Conservation (phyloP, 2,797 vertebrate species). For the Sylvilagus floridanus region DNA sequence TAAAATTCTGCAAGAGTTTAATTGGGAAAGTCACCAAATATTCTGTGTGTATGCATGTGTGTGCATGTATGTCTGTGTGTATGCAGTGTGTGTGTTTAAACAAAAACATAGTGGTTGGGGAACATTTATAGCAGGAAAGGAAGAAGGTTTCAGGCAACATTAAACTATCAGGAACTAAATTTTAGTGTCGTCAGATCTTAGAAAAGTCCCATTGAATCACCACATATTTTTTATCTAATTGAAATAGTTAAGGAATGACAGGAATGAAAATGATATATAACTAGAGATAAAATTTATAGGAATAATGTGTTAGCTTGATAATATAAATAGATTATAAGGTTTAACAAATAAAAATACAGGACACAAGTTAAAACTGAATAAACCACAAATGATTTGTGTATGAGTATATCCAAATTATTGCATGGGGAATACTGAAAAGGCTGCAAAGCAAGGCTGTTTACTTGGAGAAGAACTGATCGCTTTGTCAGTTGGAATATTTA, state of each 20-base stretch:
- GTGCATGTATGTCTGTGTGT: background rate
- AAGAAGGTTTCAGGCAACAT: background rate
- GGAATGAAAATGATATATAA: slow-evolving; percentile 26
- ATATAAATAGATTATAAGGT: background rate
- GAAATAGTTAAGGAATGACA: background rate
- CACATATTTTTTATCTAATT: slow-evolving; percentile 36
- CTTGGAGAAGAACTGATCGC: slow-evolving; percentile 34
- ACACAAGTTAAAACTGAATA: background rate
- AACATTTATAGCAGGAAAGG: background rate
- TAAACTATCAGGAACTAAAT: background rate
- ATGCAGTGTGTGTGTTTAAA: background rate
- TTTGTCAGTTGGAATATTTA: slow-evolving; percentile 54
- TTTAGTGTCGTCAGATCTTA: slow-evolving; percentile 35
- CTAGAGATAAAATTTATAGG: slow-evolving; percentile 22
- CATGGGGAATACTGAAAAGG: background rate
- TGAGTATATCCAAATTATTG: background rate
- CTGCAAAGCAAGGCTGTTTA: background rate
- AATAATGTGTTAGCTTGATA: background rate
- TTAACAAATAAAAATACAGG: slow-evolving; percentile 36
- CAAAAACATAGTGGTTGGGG: background rate
- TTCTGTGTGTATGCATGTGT: background rate
- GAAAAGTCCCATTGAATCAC: background rate
- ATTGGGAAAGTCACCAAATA: background rate
- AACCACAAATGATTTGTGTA: background rate
- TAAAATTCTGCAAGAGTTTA: background rate